Percentiles rank a stretch among this genome's conserved stretches.
Evolutionary conservation across 2,888 invertebrate genomes (phyloP).

Genomic region (Girardia tigrina): DNA sequence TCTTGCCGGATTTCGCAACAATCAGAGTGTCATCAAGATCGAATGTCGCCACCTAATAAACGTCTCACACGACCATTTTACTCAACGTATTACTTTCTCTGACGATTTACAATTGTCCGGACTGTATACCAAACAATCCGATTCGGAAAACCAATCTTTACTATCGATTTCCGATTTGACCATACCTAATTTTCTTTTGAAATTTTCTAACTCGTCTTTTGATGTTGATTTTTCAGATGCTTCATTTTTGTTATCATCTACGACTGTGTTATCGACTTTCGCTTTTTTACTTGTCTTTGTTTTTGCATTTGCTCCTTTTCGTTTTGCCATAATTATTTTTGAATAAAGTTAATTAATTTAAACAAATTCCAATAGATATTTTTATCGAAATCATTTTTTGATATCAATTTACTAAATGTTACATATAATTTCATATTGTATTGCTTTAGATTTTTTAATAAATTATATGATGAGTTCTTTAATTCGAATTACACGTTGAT

Average conservation of each 20-base stretch:
- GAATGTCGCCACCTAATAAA: background rate
- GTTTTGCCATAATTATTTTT: constrained; percentile 12
- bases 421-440: too few species aligned
- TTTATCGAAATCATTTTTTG: too few species aligned
- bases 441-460: too few species aligned
- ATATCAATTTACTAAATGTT: too few species aligned
- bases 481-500: too few species aligned
- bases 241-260: too few species aligned
- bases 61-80: too few species aligned
- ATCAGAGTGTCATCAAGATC: background rate
- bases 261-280: too few species aligned
- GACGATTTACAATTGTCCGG: background rate
- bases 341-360: background rate
- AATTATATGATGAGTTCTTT: too few species aligned
- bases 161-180: background rate
- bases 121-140: background rate
- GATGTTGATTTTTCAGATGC: background rate
- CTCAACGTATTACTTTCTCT: background rate
- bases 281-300: background rate
- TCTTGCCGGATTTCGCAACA: background rate
- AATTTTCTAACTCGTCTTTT: background rate
- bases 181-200: constrained; percentile 17
- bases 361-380: too few species aligned
- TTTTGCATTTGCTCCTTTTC: background rate
- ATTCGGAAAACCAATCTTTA: background rate